Conservation (phyloP, 2,797 vertebrate genomes). For the Aeoliscus strigatus region DNA sequence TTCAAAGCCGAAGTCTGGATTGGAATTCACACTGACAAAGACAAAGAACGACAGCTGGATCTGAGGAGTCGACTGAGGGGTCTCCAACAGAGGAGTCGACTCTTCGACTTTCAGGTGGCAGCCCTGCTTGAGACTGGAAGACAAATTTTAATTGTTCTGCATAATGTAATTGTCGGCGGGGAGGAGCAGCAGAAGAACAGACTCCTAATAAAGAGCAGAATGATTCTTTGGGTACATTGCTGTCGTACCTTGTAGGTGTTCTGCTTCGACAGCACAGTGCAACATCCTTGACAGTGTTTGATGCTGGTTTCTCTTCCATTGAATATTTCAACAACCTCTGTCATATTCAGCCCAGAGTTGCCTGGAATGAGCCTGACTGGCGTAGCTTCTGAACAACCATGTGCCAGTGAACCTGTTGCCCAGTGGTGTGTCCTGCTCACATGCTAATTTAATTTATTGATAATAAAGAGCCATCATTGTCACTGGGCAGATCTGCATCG, state of each 20-base stretch:
- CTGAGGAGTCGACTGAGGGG: too few relatives aligned
- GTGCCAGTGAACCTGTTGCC: too few relatives aligned
- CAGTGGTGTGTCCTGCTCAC: conserved; percentile 44
- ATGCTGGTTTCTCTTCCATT: conserved; percentile 33
- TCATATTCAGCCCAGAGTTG: conserved; percentile 47
- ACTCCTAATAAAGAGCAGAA: conserved; percentile 43
- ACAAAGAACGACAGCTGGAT: too few relatives aligned
- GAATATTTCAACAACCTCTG: conserved; percentile 39
- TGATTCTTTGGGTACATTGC: conserved; percentile 28
- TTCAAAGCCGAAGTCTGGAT: too few relatives aligned
- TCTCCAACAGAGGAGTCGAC: too few relatives aligned
- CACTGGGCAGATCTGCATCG: too few relatives aligned
- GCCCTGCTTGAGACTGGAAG: too few relatives aligned
- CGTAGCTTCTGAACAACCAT: conserved; percentile 32
- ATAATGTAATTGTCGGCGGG: conserved; percentile 32
- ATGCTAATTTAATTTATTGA: conserved; percentile 56
- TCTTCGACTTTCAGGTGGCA: too few relatives aligned
- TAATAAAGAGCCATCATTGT: conserved; percentile 61
- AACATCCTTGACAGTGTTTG: conserved; percentile 23
- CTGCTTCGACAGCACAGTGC: conserved; percentile 29
- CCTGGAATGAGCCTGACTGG: conserved; percentile 58
- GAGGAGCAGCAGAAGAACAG: conserved; percentile 23
- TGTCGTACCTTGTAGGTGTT: conserved; percentile 39
- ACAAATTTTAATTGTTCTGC: conserved; percentile 46
- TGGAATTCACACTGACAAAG: too few relatives aligned